phyloP scores from a whole-genome alignment of 92 coral and sea anemone genomes.

The Bergia puertoricense region DNA sequence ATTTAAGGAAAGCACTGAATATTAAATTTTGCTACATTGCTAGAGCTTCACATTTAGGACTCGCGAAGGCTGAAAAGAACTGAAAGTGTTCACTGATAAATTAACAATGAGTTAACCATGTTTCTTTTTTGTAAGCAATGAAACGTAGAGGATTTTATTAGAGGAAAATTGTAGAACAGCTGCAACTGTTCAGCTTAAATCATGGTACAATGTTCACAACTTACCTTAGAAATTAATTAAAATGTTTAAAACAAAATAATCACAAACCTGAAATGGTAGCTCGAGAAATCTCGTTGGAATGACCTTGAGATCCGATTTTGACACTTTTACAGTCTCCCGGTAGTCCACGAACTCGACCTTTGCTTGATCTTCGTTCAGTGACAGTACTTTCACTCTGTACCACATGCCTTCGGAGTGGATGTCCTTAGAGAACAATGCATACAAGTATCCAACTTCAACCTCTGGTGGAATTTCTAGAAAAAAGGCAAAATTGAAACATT shows the following conservation, averaged over 20 bases:
- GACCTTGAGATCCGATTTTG: slow-evolving; percentile 56
- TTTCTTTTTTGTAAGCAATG: too few relatives aligned
- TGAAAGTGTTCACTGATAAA: too few relatives aligned
- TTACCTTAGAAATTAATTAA: neutral
- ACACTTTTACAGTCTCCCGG: slow-evolving; percentile 72
- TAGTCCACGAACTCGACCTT: slow-evolving; percentile 90
- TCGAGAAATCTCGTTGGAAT: slow-evolving; percentile 83
- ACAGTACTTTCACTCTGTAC: slow-evolving; percentile 84
- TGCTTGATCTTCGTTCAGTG: slow-evolving; percentile 56
- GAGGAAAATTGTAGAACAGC: too few relatives aligned
- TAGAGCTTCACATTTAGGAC: too few relatives aligned
- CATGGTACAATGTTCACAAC: neutral
- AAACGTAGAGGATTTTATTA: too few relatives aligned
- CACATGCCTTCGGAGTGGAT: slow-evolving; percentile 82
- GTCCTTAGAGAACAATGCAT: slow-evolving; percentile 77
- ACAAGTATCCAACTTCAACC: slow-evolving; percentile 68
- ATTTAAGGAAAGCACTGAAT: too few relatives aligned
- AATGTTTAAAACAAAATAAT: neutral
- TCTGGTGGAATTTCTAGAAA: slow-evolving; percentile 45
- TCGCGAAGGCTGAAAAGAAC: too few relatives aligned
- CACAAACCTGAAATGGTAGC: slow-evolving; percentile 87
- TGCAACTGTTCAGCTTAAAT: neutral
- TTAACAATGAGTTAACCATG: too few relatives aligned
- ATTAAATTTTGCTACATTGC: too few relatives aligned
- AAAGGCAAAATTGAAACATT: neutral